Conservation (phyloP, 2,888 invertebrate genomes). For the Pristionchus arcanus region DNA sequence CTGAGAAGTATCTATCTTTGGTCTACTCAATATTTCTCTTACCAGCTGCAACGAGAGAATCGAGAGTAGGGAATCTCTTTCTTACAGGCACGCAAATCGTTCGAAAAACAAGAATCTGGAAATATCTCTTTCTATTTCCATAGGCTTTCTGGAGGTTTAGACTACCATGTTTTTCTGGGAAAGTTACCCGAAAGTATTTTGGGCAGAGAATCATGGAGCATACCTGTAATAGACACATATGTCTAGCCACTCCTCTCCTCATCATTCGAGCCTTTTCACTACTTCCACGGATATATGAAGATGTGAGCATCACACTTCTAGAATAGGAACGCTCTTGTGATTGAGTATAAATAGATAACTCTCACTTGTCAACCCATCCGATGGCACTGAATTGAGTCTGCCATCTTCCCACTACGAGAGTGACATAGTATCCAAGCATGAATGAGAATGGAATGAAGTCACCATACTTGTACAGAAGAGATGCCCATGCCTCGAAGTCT, state of each 20-base stretch:
- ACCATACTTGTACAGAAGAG: slow-evolving; percentile 19
- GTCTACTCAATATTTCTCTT: neutral
- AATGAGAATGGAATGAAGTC: slow-evolving; percentile 53
- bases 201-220: neutral
- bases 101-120: slow-evolving; percentile 50
- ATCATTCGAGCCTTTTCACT: slow-evolving; percentile 35
- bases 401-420: slow-evolving; percentile 53
- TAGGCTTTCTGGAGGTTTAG: neutral
- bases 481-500: neutral
- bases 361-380: slow-evolving; percentile 54
- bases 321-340: neutral
- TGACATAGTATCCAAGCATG: slow-evolving; percentile 53
- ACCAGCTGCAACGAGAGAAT: slow-evolving; percentile 52
- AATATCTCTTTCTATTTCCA: neutral
- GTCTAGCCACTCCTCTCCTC: slow-evolving; percentile 48
- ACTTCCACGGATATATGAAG: slow-evolving; percentile 44
- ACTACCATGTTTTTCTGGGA: neutral
- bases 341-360: neutral
- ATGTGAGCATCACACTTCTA: slow-evolving; percentile 23
- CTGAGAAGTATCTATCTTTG: neutral
- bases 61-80: slow-evolving; percentile 51
- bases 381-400: slow-evolving; percentile 49
- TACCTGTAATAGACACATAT: slow-evolving; percentile 51
- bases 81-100: slow-evolving; percentile 41
- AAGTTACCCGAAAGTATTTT: neutral